Evolutionary conservation across 1,140 invertebrate genomes (phyloP), one percentile per base, ranked within the genome.

Genomic region (Littorina saxatilis): DNA sequence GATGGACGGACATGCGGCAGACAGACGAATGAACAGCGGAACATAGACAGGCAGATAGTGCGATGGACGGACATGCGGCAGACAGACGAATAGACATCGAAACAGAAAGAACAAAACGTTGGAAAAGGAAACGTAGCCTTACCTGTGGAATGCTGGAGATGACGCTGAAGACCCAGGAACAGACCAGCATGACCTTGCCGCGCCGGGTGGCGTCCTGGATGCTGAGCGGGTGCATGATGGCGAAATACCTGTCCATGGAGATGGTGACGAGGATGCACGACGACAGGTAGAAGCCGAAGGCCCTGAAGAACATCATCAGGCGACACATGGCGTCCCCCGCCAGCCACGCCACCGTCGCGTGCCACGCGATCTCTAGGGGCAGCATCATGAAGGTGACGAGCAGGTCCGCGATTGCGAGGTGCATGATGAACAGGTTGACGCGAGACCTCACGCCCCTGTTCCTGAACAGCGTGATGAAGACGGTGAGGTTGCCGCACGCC

Each of bases 231-330:
- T 96, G 94, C 39, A 96, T 91, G 50, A 97, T 95, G 0, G 96
- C 96, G 87, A 96, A 96, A 87, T 95, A 96, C 43, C 95, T 93
- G 92, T 97, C 96, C 61, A 97, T 88, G 9, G 95, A 96, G 52
- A 97, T 95, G 86, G 96, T 96, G 7, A 97, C 95, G 20, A 97
- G 92, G 0, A 97, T 95, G 88, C 96, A 96, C 29, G 95, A 96
- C 2, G 95, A 96, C 1, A 97, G 92, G 88, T 97, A 97, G n/a
- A 96, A 94, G 27, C 96, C 96, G 85, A 97, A 96, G 0, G 96
- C 95, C 63, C 96, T 92, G 76, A 96, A 92, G 87, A 96, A 96
- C 80, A 95, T 93, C 50, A 96, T 94, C 32, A 95, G 87, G 88
- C 96, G 96, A 89, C 96, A 97, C 11, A 95, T 94, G 1, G 94